Evolutionary conservation across 2,113 vertebrate genomes (phyloP), one percentile per base, ranked within the genome.

Genomic region (Ictidomys tridecemlineatus): DNA sequence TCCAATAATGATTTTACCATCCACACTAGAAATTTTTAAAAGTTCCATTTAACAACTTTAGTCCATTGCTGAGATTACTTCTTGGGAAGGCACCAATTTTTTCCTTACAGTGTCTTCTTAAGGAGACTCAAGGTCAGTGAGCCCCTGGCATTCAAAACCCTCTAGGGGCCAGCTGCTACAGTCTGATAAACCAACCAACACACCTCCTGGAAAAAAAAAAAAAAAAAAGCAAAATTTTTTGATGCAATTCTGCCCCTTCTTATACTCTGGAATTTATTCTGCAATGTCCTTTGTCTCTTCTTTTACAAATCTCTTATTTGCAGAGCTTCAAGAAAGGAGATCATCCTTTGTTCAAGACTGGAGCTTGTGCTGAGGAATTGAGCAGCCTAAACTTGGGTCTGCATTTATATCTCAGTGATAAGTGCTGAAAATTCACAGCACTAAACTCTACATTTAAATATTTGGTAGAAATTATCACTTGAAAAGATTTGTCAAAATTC

Each of bases 1-100:
- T 98, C 76, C 89, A 94, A 91, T 97, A 97, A 97, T 95, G 90
- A 95, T 95, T 98, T 97, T 96, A 94, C 92, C 96, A 97, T 97
- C 89, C 89, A 80, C 74, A 93, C 39, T 39, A 96, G 84, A 94
- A 93, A 30, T 10, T 65, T 82, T 92, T 95, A 73, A 77, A 93
- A 93, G 61, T 95, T 92, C 87, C 77, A 93, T 63, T 96, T 95
- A 78, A 93, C 51, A 65, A 89, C 65, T 92, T 85, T 85, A 95
- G 80, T 80, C 72, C 67, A 94, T 80, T 69, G 58, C 85, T 94
- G 56, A 86, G 63, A 96, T 96, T 96, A 86, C 32, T 95, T 89
- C 72, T 94, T 97, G 86, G 63, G 85, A 89, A 28, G 22, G 39
- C 63, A 94, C 34, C 51, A 94, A 51, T 53, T 84, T 92, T 63